These are phyloP conservation scores for Physella acuta DNA, from an alignment of 1,140 invertebrate genomes.

Conservation along the genomic window DNA sequence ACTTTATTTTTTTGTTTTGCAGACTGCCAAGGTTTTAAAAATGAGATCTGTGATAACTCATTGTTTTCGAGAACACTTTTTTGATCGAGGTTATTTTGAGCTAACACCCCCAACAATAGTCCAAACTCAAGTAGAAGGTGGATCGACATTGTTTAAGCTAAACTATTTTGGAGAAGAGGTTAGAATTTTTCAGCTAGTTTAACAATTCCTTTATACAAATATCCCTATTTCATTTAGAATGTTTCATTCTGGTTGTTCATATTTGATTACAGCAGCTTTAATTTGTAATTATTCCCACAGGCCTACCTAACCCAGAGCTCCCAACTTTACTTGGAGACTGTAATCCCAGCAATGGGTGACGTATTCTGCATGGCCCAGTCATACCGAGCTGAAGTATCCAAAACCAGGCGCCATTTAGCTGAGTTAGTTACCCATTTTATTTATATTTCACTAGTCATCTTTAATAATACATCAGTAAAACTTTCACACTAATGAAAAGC, in stretches of 20 bases:
- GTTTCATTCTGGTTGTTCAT: too few species aligned
- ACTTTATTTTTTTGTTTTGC: too few species aligned
- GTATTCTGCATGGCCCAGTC: constrained; percentile 97
- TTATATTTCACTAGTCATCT: background rate
- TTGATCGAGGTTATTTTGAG: constrained; percentile 82
- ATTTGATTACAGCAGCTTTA: too few species aligned
- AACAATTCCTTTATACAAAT: too few species aligned
- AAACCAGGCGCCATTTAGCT: constrained; percentile 93
- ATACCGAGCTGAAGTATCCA: constrained; percentile 94
- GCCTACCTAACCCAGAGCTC: constrained; percentile 97
- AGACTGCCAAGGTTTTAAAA: constrained; percentile 86
- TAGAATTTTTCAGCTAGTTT: too few species aligned
- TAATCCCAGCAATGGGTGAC: constrained; percentile 88
- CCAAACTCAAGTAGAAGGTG: constrained; percentile 89
- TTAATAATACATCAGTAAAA: background rate
- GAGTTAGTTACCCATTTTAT: constrained; percentile 74
- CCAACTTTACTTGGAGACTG: constrained; percentile 97
- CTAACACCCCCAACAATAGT: constrained; percentile 95
- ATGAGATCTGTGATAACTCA: constrained; percentile 86
- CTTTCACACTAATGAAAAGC: too few species aligned
- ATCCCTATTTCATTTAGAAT: too few species aligned
- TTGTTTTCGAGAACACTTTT: constrained; percentile 91
- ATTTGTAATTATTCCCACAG: constrained; percentile 61
- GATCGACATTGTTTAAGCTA: constrained; percentile 94
- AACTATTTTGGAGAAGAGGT: constrained; percentile 86